Percentiles rank a stretch among this genome's conserved stretches.
Evolutionary conservation across 2,888 invertebrate species (phyloP).

Genomic region (Globia sparganii): DNA sequence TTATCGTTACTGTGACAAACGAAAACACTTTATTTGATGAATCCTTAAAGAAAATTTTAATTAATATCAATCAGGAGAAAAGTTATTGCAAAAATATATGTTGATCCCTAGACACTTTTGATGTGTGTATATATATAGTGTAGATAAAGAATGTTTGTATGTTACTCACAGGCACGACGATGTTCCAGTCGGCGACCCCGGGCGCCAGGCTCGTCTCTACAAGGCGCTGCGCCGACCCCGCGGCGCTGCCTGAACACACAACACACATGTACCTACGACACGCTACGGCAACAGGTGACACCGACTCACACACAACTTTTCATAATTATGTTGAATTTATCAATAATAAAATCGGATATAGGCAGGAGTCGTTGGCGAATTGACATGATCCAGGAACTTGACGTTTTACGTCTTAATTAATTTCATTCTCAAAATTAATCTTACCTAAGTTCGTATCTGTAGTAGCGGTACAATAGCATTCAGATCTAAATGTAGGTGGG

Average conservation of each 20-base stretch:
- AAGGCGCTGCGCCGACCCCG: constrained; percentile 44
- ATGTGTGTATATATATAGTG: too few species aligned
- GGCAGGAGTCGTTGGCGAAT: background rate
- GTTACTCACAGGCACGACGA: constrained; percentile 54
- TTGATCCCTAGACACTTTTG: too few species aligned
- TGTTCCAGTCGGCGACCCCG: constrained; percentile 51
- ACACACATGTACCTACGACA: constrained; percentile 14
- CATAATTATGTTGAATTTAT: background rate
- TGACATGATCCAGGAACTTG: background rate
- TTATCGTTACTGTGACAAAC: too few species aligned
- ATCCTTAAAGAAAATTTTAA: too few species aligned
- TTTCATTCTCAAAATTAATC: background rate
- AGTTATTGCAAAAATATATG: too few species aligned
- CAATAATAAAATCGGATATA: background rate
- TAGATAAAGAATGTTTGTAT: background rate
- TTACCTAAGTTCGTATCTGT: background rate
- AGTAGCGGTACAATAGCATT: background rate
- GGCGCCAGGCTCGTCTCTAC: constrained; percentile 40
- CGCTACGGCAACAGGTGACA: background rate
- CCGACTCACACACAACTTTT: background rate
- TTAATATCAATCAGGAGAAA: too few species aligned
- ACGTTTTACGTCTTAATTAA: background rate
- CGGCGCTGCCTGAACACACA: constrained; percentile 37
- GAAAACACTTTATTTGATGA: too few species aligned
- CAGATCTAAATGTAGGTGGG: background rate